These are phyloP conservation scores for Maconellicoccus hirsutus DNA, from an alignment of 1,140 invertebrate species.

Conservation along the genomic window DNA sequence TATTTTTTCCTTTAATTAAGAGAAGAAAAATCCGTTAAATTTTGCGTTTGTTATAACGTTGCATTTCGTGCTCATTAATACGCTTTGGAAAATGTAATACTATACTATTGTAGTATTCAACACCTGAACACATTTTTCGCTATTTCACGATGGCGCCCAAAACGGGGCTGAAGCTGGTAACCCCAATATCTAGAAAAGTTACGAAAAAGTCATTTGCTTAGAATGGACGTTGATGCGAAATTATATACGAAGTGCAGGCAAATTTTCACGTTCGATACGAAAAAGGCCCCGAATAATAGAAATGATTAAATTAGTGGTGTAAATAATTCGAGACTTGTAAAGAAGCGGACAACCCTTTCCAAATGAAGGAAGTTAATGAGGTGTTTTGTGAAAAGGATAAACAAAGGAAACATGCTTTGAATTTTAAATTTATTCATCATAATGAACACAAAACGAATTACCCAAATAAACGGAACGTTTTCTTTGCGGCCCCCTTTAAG, in stretches of 20 bases:
- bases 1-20: constrained; percentile 6
- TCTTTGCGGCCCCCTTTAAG: not conserved
- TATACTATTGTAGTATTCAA: not conserved
- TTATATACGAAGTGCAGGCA: not conserved
- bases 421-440: not conserved
- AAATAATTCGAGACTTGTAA: not conserved
- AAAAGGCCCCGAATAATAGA: not conserved
- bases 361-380: not conserved
- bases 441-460: constrained; percentile 1
- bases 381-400: not conserved
- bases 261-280: not conserved
- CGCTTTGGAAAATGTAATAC: not conserved
- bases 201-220: no score
- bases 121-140: not conserved
- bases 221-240: not conserved
- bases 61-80: not conserved
- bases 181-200: no score
- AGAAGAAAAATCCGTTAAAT: not conserved
- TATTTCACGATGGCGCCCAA: no score
- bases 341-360: not conserved
- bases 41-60: not conserved
- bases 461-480: not conserved
- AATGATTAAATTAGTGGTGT: not conserved
- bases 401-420: not conserved
- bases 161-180: no score